Base-by-base conservation (phyloP, 2,113 vertebrate species). In the Chaetodon trifascialis region DNA sequence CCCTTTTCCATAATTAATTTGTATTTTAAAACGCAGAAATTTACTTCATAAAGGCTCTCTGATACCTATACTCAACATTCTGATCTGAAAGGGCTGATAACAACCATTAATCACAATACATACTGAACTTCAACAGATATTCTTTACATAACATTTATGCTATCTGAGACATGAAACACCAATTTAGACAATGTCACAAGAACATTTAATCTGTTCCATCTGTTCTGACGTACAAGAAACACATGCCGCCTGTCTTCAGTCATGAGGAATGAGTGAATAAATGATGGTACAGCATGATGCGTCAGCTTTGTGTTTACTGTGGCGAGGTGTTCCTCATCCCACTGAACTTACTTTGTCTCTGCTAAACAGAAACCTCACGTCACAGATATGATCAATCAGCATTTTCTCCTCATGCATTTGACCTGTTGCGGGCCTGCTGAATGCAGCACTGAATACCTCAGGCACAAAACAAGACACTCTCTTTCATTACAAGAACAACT, bases 401-500 rank as follows among this genome's bases (percentile, higher is more conserved):
- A 72, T 15, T 80, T 63, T 30, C 46, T 86, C 52, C 44, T 55
- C 47, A 60, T 25, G 30, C 46, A 44, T 71, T 34, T 83, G 70
- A 86, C 79, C 65, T 86, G 52, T 15, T 0, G 44, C 62, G 34
- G 76, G 60, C 76, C 75, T 34, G 65, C 73, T 85, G 73, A 68
- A 72, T 1, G 21, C 59, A 64, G 49, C n/a, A 11, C 49, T 44
- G 14, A 85, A 85, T 91, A 93, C 93, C 90, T 92, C 66, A 82
- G 88, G 91, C 89, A 75, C 23, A 56, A 74, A 86, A 80, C 84
- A 84, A 89, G 84, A 84, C 58, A 69, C 36, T 75, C 84, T 89
- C 89, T 93, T 88, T 93, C 79, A 84, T 60, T 68, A 25, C 73
- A 51, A 52, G 80, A 92, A 94, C 92, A 94, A 93, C 42, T 52